Percentiles rank a stretch among this genome's conserved stretches.
Evolutionary conservation across 2,888 invertebrate genomes (phyloP).

Genomic region (Xylota segnis): DNA sequence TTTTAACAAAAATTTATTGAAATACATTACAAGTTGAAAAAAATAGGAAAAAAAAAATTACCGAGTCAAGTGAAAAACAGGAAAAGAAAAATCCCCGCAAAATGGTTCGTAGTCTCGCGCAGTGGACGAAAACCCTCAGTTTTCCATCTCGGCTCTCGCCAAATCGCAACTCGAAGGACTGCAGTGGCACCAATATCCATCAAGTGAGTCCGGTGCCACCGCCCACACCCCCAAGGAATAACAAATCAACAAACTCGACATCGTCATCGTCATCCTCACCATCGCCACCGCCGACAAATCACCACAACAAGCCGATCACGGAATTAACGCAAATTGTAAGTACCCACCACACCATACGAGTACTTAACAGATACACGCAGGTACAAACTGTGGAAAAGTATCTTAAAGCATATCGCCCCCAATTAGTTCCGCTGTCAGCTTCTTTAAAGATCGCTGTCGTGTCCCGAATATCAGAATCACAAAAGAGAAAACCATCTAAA

Average conservation of each 20-base stretch:
- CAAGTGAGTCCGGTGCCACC: conserved; percentile 84
- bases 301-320: conserved; percentile 86
- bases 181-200: conserved; percentile 86
- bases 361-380: conserved; percentile 8
- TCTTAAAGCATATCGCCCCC: conserved; percentile 19
- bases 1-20: conserved; percentile 38
- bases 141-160: conserved; percentile 94
- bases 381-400: not conserved
- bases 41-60: conserved; percentile 61
- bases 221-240: conserved; percentile 87
- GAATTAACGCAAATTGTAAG: conserved; percentile 90
- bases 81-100: conserved; percentile 71
- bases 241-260: conserved; percentile 85
- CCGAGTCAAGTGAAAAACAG: conserved; percentile 68
- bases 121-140: conserved; percentile 96
- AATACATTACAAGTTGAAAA: conserved; percentile 26
- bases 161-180: conserved; percentile 91
- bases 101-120: conserved; percentile 94
- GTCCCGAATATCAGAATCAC: not conserved
- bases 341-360: conserved; percentile 75
- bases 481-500: conserved; percentile 38
- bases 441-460: conserved; percentile 26
- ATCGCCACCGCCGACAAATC: conserved; percentile 83
- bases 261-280: conserved; percentile 85
- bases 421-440: conserved; percentile 59